These are phyloP conservation scores for Hipposideros larvatus DNA, from an alignment of 2,797 vertebrate species.

Conservation along the genomic window DNA sequence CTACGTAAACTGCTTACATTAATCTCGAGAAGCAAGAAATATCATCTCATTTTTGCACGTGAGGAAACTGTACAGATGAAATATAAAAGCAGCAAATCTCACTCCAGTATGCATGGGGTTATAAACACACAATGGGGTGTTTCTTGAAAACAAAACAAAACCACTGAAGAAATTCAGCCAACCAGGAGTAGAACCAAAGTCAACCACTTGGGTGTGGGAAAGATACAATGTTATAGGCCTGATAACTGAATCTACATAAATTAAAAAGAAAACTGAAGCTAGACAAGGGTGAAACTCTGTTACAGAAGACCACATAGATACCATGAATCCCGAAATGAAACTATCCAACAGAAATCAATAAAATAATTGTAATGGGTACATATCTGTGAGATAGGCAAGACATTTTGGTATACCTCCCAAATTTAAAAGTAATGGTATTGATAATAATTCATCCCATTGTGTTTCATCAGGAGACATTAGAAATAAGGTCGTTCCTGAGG, in stretches of 20 bases:
- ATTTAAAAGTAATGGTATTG: neutral
- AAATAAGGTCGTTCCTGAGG: neutral
- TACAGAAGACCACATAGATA: neutral
- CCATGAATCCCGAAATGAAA: neutral
- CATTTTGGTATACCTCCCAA: neutral
- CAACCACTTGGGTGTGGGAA: neutral
- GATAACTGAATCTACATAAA: neutral
- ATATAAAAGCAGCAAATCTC: conserved; percentile 50
- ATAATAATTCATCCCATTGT: neutral
- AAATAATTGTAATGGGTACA: neutral
- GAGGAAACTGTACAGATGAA: neutral
- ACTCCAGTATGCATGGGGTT: neutral
- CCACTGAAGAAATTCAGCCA: neutral
- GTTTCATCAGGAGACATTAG: neutral
- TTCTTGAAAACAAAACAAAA: conserved; percentile 33
- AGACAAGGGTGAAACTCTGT: neutral
- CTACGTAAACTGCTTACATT: neutral
- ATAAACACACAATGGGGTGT: neutral
- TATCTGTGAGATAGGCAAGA: neutral
- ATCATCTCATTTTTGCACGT: neutral
- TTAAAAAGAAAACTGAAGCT: neutral
- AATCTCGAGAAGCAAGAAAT: neutral
- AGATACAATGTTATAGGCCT: neutral
- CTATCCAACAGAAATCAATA: neutral
- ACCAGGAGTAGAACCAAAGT: neutral